phyloP scores from a whole-genome alignment of 2,888 invertebrate genomes.

The Eupeodes luniger region DNA sequence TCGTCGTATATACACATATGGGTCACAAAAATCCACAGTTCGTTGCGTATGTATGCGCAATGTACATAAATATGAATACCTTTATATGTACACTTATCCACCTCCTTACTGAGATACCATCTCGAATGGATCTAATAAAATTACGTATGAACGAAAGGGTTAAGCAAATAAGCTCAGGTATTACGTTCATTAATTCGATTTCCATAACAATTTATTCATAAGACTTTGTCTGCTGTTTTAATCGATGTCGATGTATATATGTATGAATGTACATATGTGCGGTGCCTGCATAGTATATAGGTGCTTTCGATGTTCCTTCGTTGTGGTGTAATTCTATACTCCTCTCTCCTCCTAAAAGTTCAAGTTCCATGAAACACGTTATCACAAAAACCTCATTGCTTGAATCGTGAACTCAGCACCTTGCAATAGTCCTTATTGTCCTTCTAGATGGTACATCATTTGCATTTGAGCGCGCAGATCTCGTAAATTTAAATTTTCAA shows the following conservation, averaged over 20 bases:
- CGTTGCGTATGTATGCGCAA: background rate
- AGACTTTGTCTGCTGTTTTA: slow-evolving; percentile 84
- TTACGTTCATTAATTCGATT: slow-evolving; percentile 85
- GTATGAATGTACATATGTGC: background rate
- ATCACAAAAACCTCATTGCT: slow-evolving; percentile 64
- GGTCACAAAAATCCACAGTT: slow-evolving; percentile 49
- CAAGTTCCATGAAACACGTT: background rate
- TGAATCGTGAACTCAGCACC: slow-evolving; percentile 61
- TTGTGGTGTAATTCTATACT: slow-evolving; percentile 78
- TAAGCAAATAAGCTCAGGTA: slow-evolving; percentile 85
- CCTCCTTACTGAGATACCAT: slow-evolving; percentile 74
- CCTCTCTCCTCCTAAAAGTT: background rate
- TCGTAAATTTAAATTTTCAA: slow-evolving; percentile 76
- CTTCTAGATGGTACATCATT: slow-evolving; percentile 75
- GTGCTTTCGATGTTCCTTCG: slow-evolving; percentile 78
- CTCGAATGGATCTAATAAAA: slow-evolving; percentile 82
- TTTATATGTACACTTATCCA: slow-evolving; percentile 15
- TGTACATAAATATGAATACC: background rate
- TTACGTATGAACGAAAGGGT: slow-evolving; percentile 84
- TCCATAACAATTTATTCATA: slow-evolving; percentile 85
- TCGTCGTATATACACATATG: slow-evolving; percentile 45
- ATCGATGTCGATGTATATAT: slow-evolving; percentile 76
- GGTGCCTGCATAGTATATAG: background rate
- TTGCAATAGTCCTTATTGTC: slow-evolving; percentile 60
- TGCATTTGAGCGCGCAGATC: slow-evolving; percentile 74